Percentiles rank a stretch among this genome's conserved stretches.
phyloP scores from a whole-genome alignment of 2,113 vertebrate genomes.

The Eptesicus fuscus region DNA sequence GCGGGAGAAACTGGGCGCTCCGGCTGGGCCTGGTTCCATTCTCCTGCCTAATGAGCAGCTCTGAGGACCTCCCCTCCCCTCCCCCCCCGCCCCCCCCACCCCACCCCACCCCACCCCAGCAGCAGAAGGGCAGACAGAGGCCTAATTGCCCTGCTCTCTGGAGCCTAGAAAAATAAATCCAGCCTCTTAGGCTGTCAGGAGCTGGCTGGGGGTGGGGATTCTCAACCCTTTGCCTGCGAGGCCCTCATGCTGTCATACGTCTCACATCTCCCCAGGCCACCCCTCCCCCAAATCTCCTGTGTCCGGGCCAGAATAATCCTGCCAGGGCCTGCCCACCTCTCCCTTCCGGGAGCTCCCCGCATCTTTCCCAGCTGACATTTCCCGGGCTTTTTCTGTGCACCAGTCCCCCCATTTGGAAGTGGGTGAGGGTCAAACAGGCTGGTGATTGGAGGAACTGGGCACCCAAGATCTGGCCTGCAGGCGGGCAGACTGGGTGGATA shows the following conservation, averaged over 20 bases:
- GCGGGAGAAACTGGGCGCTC: background rate
- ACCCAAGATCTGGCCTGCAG: background rate
- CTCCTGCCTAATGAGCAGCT: background rate
- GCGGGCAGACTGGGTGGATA: background rate
- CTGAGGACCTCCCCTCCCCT: background rate
- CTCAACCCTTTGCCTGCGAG: slow-evolving; percentile 36
- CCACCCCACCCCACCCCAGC: too few species aligned
- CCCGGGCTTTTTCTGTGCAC: background rate
- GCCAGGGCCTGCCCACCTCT: background rate
- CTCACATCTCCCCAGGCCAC: background rate
- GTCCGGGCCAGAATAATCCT: slow-evolving; percentile 35
- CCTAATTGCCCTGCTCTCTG: slow-evolving; percentile 58
- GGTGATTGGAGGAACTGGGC: background rate
- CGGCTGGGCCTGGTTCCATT: background rate
- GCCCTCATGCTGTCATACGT: slow-evolving; percentile 13
- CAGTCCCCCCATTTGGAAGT: background rate
- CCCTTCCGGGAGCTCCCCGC: background rate
- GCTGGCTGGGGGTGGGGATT: slow-evolving; percentile 22
- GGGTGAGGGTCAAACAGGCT: background rate
- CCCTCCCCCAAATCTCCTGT: slow-evolving; percentile 60
- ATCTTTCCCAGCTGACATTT: background rate
- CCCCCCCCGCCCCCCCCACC: too few species aligned
- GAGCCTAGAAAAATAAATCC: slow-evolving; percentile 57
- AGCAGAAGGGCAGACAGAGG: slow-evolving; percentile 45
- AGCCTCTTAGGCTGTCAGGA: slow-evolving; percentile 60